Evolutionary conservation across 2,113 vertebrate genomes (phyloP), one percentile per base, ranked within the genome.

Genomic region (Gallinago undulata): DNA sequence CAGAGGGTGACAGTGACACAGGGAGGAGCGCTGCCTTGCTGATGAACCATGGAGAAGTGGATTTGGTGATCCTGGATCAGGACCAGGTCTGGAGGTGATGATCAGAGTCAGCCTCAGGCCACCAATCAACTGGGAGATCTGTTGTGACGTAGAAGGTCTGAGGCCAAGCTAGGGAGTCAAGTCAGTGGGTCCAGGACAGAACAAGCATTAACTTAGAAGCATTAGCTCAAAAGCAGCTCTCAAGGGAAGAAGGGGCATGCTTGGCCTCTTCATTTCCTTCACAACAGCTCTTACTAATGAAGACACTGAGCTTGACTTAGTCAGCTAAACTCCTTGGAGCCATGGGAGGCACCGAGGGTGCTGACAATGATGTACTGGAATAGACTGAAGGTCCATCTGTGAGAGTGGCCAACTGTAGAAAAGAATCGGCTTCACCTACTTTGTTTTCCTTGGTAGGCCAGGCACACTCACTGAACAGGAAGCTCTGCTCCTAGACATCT

Each of bases 21-120:
- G 53, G n/a, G 53, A 75, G 67, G 53, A 81, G 35, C 9, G 43
- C 27, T 60, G 48, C 35, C 53, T 87, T 3, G 1, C 30, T 2
- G 1, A 9, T 0, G 1, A 63, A n/a, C 56, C 8, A 2, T n/a
- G 3, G 6, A 37, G 35, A 88, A 78, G 16, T 13, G 48, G 14
- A 77, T 72, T 37, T 11, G 31, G 22, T 4, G 5, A 59, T 18
- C 43, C 43, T 2, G 3, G 57, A 43, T 25, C 53, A 56, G 73
- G 50, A 95, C 41, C 33, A 57, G 39, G 28, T 76, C 62, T 76
- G 47, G 22, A 84, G 39, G 18, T n/a, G 51, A 17, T 22, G 50
- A 62, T 57, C 10, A 83, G n/a, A 28, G 30, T 18, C 63, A 79
- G 63, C n/a, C 35, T 82, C 47, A 68, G 47, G 31, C 27, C 47